Percentiles rank a stretch among this genome's conserved stretches.
phyloP scores from a whole-genome alignment of 2,888 invertebrate species.

The Drosophila dives region DNA sequence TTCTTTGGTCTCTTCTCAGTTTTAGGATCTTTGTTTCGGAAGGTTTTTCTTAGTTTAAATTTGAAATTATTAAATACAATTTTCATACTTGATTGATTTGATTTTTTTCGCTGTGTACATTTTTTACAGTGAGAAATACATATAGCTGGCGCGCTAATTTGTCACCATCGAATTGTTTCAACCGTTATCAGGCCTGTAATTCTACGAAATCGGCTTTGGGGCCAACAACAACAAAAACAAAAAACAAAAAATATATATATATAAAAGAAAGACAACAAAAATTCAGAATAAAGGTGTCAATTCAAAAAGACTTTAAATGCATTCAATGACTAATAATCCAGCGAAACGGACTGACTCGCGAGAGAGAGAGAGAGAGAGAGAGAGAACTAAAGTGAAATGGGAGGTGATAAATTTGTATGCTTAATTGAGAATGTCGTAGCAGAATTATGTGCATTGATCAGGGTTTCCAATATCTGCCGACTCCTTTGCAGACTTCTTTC shows the following conservation, averaged over 20 bases:
- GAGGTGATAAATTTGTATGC: slow-evolving; percentile 64
- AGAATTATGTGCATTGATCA: slow-evolving; percentile 70
- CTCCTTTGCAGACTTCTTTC: background rate
- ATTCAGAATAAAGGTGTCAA: slow-evolving; percentile 72
- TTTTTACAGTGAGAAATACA: background rate
- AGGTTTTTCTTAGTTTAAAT: background rate
- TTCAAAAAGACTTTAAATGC: slow-evolving; percentile 72
- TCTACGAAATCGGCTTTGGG: slow-evolving; percentile 76
- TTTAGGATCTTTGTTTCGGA: background rate
- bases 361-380: slow-evolving; percentile 16
- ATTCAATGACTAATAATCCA: slow-evolving; percentile 76
- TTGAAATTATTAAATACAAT: background rate
- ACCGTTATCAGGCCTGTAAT: slow-evolving; percentile 57
- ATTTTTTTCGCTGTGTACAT: background rate
- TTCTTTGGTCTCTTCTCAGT: too few species aligned
- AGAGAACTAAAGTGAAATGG: slow-evolving; percentile 23
- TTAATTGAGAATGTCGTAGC: slow-evolving; percentile 62
- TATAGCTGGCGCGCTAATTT: slow-evolving; percentile 65
- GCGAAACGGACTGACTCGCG: background rate
- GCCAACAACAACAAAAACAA: slow-evolving; percentile 20
- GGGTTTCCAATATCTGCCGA: slow-evolving; percentile 1
- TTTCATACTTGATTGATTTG: background rate
- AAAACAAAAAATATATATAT: background rate
- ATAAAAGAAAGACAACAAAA: background rate
- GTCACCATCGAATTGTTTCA: slow-evolving; percentile 57